These are phyloP conservation scores for Paralichthys olivaceus DNA, from an alignment of 2,113 vertebrate genomes.

Conservation along the genomic window DNA sequence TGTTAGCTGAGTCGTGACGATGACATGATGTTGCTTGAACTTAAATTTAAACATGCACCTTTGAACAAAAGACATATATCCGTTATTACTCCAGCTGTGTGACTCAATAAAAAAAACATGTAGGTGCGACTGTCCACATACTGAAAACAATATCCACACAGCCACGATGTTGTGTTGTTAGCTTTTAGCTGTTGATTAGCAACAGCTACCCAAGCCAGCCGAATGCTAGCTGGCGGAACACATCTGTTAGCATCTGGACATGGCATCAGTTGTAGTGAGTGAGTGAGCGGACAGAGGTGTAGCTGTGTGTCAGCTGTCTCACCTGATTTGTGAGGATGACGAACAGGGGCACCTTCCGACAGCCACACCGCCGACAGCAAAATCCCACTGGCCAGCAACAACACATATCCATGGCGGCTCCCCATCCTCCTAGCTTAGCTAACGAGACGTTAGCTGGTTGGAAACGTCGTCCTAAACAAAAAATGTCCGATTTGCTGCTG, in stretches of 20 bases:
- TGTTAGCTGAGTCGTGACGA: constrained; percentile 22
- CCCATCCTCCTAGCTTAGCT: constrained; percentile 77
- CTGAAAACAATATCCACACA: constrained; percentile 5
- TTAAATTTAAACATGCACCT: neutral
- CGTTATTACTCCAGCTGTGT: neutral
- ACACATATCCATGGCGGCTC: constrained; percentile 72
- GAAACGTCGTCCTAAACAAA: constrained; percentile 37
- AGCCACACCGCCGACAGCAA: constrained; percentile 65
- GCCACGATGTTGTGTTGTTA: constrained; percentile 58
- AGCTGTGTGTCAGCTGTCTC: constrained; percentile 35
- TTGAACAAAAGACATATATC: too few species aligned
- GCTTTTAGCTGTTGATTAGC: constrained; percentile 56
- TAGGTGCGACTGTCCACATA: neutral
- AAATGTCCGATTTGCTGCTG: neutral
- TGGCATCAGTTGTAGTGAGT: too few species aligned
- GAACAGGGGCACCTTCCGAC: constrained; percentile 78
- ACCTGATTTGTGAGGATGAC: constrained; percentile 75
- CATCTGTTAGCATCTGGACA: neutral
- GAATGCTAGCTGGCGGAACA: constrained; percentile 10
- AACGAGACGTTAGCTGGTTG: constrained; percentile 41
- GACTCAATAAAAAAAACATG: neutral
- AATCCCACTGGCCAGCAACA: constrained; percentile 73
- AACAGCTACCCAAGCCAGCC: constrained; percentile 12
- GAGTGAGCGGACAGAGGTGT: neutral
- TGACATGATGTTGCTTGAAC: too few species aligned